Conservation (phyloP, 1,140 invertebrate genomes). For the Trissolcus basalis region DNA sequence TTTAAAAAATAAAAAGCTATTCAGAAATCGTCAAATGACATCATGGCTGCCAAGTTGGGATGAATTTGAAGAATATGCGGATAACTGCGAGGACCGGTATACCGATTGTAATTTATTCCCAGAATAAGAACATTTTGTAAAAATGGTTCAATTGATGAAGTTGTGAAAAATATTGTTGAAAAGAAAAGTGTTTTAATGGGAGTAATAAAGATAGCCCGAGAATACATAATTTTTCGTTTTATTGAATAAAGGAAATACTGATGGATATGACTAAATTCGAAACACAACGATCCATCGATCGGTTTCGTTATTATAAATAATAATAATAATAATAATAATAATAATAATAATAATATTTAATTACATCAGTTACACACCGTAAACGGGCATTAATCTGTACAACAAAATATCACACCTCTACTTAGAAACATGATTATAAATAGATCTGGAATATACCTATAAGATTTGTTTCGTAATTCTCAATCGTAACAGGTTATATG, state of each 20-base stretch:
- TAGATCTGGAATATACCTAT: constrained; percentile 54
- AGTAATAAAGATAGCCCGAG: constrained; percentile 3
- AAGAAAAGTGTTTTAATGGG: not conserved
- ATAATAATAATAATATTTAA: no score
- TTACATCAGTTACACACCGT: not conserved
- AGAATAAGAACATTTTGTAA: constrained; percentile 29
- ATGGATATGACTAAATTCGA: constrained; percentile 35
- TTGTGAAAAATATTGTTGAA: no score
- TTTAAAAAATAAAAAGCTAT: constrained; percentile 67
- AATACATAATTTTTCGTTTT: constrained; percentile 41
- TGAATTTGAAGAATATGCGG: constrained; percentile 80
- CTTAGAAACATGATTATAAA: constrained; percentile 57
- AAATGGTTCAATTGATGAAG: no score
- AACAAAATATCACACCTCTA: constrained; percentile 59
- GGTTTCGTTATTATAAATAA: no score
- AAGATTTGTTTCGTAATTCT: constrained; percentile 29
- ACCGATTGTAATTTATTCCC: constrained; percentile 73
- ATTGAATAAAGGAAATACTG: constrained; percentile 51
- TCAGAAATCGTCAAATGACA: constrained; percentile 60
- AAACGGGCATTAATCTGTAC: constrained; percentile 26
- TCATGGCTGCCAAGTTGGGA: constrained; percentile 79
- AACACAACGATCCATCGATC: constrained; percentile 21
- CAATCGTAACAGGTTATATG: constrained; percentile 57
- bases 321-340: no score
- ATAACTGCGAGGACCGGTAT: constrained; percentile 81